Conservation (phyloP, 2,797 vertebrate genomes). For the Zalophus californianus region DNA sequence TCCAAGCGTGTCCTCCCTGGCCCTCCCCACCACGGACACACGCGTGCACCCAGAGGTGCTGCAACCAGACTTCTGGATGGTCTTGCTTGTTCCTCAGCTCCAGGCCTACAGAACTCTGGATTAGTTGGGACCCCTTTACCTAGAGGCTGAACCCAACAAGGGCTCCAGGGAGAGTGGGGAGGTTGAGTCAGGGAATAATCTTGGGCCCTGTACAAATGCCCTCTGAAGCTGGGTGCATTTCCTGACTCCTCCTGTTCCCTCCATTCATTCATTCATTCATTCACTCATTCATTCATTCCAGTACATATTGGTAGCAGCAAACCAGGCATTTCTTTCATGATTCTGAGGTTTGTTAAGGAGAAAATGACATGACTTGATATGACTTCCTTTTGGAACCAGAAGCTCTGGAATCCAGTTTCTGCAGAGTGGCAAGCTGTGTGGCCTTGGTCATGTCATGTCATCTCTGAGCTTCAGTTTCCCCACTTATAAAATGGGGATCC, state of each 20-base stretch:
- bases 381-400: not conserved
- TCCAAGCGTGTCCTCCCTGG: too few relatives aligned
- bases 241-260: not conserved
- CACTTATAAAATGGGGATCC: not conserved
- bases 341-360: not conserved
- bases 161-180: not conserved
- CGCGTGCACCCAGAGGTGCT: not conserved
- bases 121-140: not conserved
- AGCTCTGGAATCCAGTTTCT: not conserved
- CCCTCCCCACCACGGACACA: not conserved
- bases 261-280: not conserved
- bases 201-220: not conserved
- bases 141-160: not conserved
- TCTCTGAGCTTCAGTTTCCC: not conserved
- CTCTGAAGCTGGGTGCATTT: not conserved
- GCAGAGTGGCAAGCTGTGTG: not conserved
- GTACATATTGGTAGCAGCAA: not conserved
- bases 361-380: not conserved
- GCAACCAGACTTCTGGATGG: not conserved
- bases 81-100: not conserved
- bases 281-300: not conserved
- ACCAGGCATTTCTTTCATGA: not conserved
- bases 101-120: not conserved
- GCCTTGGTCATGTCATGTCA: not conserved
- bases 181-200: not conserved